These are phyloP conservation scores for Uria aalge DNA, from an alignment of 2,113 vertebrate genomes.

Conservation along the genomic window DNA sequence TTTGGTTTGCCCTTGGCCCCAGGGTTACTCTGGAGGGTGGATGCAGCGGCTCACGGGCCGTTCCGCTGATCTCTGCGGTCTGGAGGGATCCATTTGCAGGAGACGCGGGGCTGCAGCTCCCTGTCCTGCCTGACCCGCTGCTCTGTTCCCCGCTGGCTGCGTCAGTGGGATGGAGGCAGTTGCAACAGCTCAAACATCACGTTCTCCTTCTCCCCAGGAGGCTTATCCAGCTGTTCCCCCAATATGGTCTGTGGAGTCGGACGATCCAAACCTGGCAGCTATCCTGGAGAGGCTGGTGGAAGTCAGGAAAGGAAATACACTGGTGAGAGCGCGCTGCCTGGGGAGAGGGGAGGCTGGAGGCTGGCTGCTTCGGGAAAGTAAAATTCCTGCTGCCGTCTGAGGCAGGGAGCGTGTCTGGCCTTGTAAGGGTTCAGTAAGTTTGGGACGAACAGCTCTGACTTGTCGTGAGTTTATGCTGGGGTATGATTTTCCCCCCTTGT, in stretches of 20 bases:
- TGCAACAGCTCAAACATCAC: accelerated
- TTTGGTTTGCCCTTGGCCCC: not conserved
- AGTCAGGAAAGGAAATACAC: constrained; percentile 90
- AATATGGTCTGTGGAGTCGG: constrained; percentile 97
- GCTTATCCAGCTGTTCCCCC: constrained; percentile 92
- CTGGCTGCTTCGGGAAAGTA: accelerated
- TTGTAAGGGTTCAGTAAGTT: not conserved
- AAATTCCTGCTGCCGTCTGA: too few species aligned
- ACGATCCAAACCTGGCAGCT: constrained; percentile 92
- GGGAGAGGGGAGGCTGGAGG: not conserved
- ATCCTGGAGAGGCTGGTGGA: constrained; percentile 93
- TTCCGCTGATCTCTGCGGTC: not conserved
- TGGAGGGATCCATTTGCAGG: not conserved
- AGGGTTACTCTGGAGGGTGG: not conserved
- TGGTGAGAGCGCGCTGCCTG: constrained; percentile 72
- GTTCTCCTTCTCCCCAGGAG: constrained; percentile 74
- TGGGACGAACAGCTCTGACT: not conserved
- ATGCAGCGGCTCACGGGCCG: accelerated
- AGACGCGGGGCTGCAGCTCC: not conserved
- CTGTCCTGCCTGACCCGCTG: not conserved
- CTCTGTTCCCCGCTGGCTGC: accelerated
- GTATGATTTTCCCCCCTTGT: not conserved
- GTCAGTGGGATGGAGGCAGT: accelerated
- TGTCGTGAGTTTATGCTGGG: not conserved
- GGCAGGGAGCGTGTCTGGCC: accelerated